These are phyloP conservation scores for Arvicanthis niloticus DNA, from an alignment of 2,113 vertebrate genomes.

Conservation along the genomic window DNA sequence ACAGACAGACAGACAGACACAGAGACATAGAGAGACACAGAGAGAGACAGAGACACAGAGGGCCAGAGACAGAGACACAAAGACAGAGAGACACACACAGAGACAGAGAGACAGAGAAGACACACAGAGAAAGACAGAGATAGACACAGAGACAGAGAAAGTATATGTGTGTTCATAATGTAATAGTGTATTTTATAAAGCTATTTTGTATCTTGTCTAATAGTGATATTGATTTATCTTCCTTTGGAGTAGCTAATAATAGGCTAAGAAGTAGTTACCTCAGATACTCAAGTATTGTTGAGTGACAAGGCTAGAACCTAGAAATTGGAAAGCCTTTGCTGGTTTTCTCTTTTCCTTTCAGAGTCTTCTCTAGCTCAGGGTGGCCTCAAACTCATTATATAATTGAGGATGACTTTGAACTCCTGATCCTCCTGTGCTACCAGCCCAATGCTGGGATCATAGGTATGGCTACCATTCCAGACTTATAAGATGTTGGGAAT, in stretches of 20 bases:
- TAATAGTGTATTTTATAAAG: constrained; percentile 24
- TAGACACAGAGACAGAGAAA: no score
- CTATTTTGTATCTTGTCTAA: not conserved
- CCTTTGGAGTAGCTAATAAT: constrained; percentile 1
- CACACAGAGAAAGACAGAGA: not conserved
- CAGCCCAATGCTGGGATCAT: not conserved
- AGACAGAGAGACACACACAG: not conserved
- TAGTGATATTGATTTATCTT: not conserved
- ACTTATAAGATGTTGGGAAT: not conserved
- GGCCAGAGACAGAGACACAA: not conserved
- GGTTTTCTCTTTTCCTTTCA: not conserved
- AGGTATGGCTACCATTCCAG: not conserved
- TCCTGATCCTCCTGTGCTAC: not conserved
- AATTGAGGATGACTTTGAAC: not conserved
- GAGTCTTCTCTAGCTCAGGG: no score
- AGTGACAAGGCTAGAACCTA: not conserved
- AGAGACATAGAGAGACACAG: no score
- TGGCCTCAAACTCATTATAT: not conserved
- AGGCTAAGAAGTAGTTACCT: not conserved
- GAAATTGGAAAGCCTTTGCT: not conserved
- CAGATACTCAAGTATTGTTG: not conserved
- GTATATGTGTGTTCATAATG: not conserved
- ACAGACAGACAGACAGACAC: no score
- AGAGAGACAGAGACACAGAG: not conserved
- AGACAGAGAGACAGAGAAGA: not conserved